These are phyloP conservation scores for Campoletis sonorensis DNA, from an alignment of 1,140 invertebrate species.

Conservation along the genomic window DNA sequence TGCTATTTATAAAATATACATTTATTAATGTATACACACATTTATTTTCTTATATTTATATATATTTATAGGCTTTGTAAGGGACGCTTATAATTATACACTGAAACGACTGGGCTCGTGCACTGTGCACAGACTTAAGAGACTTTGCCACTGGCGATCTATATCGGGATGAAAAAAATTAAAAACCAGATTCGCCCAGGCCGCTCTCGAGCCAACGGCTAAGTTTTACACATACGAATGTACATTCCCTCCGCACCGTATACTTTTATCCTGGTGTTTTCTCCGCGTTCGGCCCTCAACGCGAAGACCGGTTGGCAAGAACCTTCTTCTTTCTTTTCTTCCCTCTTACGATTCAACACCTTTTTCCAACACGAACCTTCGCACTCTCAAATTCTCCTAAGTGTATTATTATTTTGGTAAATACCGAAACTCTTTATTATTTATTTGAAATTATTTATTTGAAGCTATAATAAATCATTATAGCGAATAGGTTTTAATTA, in stretches of 20 bases:
- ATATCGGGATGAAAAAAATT: constrained; percentile 64
- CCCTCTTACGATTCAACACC: constrained; percentile 56
- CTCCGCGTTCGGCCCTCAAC: constrained; percentile 45
- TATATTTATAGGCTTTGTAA: not conserved
- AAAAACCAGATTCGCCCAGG: constrained; percentile 61
- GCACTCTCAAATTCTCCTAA: not conserved
- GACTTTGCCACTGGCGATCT: constrained; percentile 58
- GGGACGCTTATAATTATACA: constrained; percentile 56
- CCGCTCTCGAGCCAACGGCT: constrained; percentile 33
- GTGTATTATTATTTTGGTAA: constrained; percentile 3
- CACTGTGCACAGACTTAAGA: constrained; percentile 44
- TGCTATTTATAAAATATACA: not conserved
- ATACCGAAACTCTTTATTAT: not conserved
- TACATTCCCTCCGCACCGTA: not conserved
- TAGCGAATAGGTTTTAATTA: too few species aligned
- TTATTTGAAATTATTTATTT: too few species aligned
- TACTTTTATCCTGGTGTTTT: constrained; percentile 38
- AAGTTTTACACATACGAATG: constrained; percentile 7
- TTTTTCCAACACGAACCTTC: constrained; percentile 52
- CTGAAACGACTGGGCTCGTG: constrained; percentile 34
- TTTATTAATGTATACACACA: not conserved
- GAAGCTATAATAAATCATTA: too few species aligned
- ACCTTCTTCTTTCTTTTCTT: constrained; percentile 38
- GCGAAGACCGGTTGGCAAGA: constrained; percentile 62
- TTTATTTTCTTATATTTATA: not conserved